Conservation (phyloP, 53 echinoderm and acorn worm genomes). For the Arbacia lixula region DNA sequence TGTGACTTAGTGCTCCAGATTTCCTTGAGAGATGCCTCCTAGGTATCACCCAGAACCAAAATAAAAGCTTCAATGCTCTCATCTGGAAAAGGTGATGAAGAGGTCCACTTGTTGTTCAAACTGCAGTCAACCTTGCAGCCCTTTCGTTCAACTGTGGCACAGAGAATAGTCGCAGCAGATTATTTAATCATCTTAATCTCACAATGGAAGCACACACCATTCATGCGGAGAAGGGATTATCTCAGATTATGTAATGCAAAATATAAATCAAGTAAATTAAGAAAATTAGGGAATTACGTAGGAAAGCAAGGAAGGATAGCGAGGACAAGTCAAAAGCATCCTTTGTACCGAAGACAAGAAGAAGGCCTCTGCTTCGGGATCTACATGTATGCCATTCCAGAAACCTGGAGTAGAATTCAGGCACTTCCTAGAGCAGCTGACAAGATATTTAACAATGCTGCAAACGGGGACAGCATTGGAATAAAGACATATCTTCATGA, state of each 20-base stretch:
- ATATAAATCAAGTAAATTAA: slow-evolving; percentile 2
- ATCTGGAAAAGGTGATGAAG: slow-evolving; percentile 57
- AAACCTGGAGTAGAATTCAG: too few species aligned
- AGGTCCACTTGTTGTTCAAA: slow-evolving; percentile 10
- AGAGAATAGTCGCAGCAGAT: slow-evolving; percentile 4
- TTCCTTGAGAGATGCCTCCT: slow-evolving; percentile 23
- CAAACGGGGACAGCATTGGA: too few species aligned
- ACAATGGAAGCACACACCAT: slow-evolving; percentile 2
- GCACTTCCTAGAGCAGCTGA: too few species aligned
- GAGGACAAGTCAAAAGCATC: too few species aligned
- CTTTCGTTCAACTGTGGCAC: slow-evolving; percentile 45
- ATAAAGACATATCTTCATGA: too few species aligned
- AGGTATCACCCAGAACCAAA: slow-evolving; percentile 35
- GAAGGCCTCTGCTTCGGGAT: too few species aligned
- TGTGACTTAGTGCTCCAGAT: slow-evolving; percentile 1
- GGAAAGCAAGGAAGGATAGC: background rate
- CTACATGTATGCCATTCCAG: too few species aligned
- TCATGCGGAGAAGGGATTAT: background rate
- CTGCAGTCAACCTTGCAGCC: slow-evolving; percentile 41
- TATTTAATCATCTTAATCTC: slow-evolving; percentile 16
- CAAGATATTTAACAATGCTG: too few species aligned
- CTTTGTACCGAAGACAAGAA: too few species aligned
- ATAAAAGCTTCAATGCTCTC: slow-evolving; percentile 40
- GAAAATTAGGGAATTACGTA: background rate
- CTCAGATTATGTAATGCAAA: background rate